These are phyloP conservation scores for Hemitrygon akajei DNA, from an alignment of 2,797 vertebrate genomes.

Conservation along the genomic window DNA sequence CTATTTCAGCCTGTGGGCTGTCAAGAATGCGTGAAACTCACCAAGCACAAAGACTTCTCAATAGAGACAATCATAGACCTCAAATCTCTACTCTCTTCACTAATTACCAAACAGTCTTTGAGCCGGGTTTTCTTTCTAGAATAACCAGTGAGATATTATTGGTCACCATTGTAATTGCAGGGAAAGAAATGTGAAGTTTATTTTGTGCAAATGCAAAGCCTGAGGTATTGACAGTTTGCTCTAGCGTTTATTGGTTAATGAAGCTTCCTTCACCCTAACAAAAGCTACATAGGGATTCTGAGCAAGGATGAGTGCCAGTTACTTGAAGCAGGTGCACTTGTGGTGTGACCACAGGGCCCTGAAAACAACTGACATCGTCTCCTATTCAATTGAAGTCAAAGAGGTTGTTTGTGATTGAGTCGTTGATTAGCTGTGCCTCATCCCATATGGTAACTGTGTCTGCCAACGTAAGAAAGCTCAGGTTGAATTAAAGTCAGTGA, in stretches of 20 bases:
- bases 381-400: slow-evolving; percentile 56
- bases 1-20: not conserved
- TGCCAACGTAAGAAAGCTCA: slow-evolving; percentile 41
- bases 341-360: slow-evolving; percentile 52
- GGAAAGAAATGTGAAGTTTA: not conserved
- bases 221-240: not conserved
- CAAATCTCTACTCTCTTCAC: not conserved
- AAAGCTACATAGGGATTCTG: slow-evolving; percentile 50
- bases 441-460: slow-evolving; percentile 56
- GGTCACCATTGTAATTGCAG: not conserved
- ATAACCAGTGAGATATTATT: not conserved
- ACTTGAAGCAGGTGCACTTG: slow-evolving; percentile 59
- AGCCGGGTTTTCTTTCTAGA: not conserved
- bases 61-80: not conserved
- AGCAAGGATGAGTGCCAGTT: slow-evolving; percentile 49
- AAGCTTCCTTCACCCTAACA: slow-evolving; percentile 43
- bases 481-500: slow-evolving; percentile 44
- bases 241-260: not conserved
- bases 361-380: slow-evolving; percentile 55
- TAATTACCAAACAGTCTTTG: not conserved
- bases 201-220: not conserved
- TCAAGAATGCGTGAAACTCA: not conserved
- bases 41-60: not conserved
- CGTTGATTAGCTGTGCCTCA: slow-evolving; percentile 53
- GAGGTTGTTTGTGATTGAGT: slow-evolving; percentile 52